Evolutionary conservation across 2,888 invertebrate species (phyloP).

Genomic region (Melangyna quadrimaculata): DNA sequence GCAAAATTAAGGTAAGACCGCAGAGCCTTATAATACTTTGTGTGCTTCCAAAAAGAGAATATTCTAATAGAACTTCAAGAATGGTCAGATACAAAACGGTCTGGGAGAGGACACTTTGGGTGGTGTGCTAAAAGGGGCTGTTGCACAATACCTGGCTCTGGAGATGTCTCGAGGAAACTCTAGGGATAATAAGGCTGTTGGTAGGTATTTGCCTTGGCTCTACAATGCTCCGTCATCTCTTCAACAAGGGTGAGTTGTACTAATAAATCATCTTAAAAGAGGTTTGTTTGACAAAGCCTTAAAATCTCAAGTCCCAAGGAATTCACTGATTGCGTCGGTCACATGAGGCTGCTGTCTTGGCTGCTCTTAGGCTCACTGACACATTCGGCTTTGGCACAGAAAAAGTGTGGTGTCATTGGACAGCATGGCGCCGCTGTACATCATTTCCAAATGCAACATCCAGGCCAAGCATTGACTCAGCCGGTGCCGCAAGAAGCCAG

Average conservation of each 20-base stretch:
- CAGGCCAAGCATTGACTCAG: conserved; percentile 83
- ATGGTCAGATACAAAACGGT: conserved; percentile 85
- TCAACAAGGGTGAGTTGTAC: conserved; percentile 90
- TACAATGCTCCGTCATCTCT: conserved; percentile 89
- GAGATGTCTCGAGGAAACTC: conserved; percentile 95
- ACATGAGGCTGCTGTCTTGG: conserved; percentile 97
- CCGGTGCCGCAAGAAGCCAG: conserved; percentile 98
- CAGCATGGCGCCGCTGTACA: conserved; percentile 72
- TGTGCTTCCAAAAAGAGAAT: conserved; percentile 14
- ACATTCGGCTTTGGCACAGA: conserved; percentile 86
- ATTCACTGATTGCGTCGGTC: conserved; percentile 96
- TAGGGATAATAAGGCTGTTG: conserved; percentile 90
- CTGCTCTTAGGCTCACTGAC: conserved; percentile 96
- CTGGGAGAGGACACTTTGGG: conserved; percentile 98
- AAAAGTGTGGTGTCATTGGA: conserved; percentile 72
- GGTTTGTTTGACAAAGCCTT: background rate
- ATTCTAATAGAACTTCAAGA: conserved; percentile 79
- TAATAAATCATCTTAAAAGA: background rate
- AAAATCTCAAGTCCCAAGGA: conserved; percentile 89
- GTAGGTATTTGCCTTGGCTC: conserved; percentile 94
- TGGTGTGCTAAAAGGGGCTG: conserved; percentile 96
- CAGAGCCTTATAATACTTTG: background rate
- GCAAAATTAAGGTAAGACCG: conserved; percentile 93
- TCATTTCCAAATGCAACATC: conserved; percentile 74
- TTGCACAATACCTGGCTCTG: conserved; percentile 95